Evolutionary conservation across 1,140 invertebrate genomes (phyloP), one percentile per base, ranked within the genome.

Genomic region (Mercenaria mercenaria): DNA sequence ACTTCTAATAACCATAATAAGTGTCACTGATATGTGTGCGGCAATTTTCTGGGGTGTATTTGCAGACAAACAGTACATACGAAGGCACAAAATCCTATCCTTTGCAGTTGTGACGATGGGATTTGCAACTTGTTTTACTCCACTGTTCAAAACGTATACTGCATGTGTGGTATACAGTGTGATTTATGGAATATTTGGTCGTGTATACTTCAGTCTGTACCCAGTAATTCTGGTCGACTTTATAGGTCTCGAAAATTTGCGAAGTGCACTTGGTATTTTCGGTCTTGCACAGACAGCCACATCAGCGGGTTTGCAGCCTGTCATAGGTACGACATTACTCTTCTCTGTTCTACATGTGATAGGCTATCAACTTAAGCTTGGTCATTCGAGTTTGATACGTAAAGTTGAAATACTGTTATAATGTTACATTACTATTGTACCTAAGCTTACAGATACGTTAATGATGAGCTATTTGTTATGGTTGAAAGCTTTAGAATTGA

Each of bases 151-250:
- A 26, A 41, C 81, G 11, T 23, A 72, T 29, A 23, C 61, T 0
- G 64, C 11, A 18, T 69, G 69, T 34, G 39, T 84, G 20, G 64
- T 47, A 0, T 84, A 84, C 41, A 84, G 81, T 67, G 81, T 69
- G 15, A 50, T 69, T 26, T 84, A 47, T 50, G 81, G 81, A 29
- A 72, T 69, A 43, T 84, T 84, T 84, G 64, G 59, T 11, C 59
- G 81, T 37, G 61, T 69, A 13, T 84, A 43, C 32, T 84, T 84
- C 64, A 50, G 64, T 29, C 26, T 84, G 15, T 84, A 69, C 39
- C 56, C 81, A 3, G 56, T 64, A 20, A 11, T 84, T 50, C 39
- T 84, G 26, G 64, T 84, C 1, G 64, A 84, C 39, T 69, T 84
- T 50, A 61, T 84, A 15, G 81, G 81, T 32, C 15, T 84, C 11